phyloP scores from a whole-genome alignment of 2,888 invertebrate species.

The Caenorhabditis afra region DNA sequence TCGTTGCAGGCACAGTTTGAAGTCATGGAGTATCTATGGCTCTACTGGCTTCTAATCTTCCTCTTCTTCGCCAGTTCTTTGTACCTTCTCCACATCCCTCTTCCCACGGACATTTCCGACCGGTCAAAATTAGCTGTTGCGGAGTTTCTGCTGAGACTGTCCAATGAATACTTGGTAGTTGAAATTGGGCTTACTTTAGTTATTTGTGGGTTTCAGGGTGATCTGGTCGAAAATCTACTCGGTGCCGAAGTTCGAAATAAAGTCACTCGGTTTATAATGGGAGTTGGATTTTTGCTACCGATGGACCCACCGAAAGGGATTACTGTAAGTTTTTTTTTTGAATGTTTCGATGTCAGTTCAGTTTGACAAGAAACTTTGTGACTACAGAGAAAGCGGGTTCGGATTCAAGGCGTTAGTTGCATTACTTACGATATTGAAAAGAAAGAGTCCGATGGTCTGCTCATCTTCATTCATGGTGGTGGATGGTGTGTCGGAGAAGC shows the following conservation, averaged over 20 bases:
- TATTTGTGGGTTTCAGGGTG: constrained; percentile 74
- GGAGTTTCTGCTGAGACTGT: constrained; percentile 74
- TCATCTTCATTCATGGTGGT: constrained; percentile 79
- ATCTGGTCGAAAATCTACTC: constrained; percentile 70
- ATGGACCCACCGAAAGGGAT: constrained; percentile 67
- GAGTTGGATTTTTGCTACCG: constrained; percentile 41
- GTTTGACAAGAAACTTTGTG: background rate
- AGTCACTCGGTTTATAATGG: constrained; percentile 47
- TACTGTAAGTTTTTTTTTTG: constrained; percentile 30
- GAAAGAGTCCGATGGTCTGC: constrained; percentile 58
- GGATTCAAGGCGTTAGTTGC: constrained; percentile 71
- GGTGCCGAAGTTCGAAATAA: constrained; percentile 71
- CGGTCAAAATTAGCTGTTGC: constrained; percentile 73
- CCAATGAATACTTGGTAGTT: constrained; percentile 74
- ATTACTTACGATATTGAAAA: constrained; percentile 71
- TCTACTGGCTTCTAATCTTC: constrained; percentile 60
- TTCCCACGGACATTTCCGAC: constrained; percentile 75
- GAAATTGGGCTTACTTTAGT: too few species aligned
- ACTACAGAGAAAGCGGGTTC: constrained; percentile 46
- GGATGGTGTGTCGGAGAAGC: constrained; percentile 54
- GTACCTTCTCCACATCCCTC: constrained; percentile 70
- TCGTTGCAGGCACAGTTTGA: constrained; percentile 4
- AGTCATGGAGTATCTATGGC: constrained; percentile 53
- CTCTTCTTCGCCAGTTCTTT: constrained; percentile 59
- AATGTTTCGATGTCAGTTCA: background rate